A percentile compares a stretch with the other conserved stretches of the same genome.
These are phyloP conservation scores for Rhynchonema sp. DNA, from an alignment of 2,888 invertebrate genomes.

Conservation along the genomic window DNA sequence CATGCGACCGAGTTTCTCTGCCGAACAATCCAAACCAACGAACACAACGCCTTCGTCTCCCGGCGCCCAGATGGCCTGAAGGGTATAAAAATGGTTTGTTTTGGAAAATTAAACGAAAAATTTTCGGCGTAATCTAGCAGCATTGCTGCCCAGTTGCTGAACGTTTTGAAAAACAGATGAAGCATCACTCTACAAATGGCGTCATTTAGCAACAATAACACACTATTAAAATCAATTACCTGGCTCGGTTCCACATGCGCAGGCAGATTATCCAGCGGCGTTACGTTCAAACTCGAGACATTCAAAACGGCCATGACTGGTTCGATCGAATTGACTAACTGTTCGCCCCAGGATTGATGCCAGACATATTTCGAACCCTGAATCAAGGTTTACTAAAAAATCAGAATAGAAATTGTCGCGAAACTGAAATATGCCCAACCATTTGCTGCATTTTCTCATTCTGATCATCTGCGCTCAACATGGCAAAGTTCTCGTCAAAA, in stretches of 20 bases:
- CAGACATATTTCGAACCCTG: conserved; percentile 4
- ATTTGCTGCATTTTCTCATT: background rate
- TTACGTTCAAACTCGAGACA: conserved; percentile 1
- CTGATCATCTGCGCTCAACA: conserved; percentile 1
- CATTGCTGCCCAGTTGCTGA: no score
- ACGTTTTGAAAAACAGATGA: no score
- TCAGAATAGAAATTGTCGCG: background rate
- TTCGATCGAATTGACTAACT: background rate
- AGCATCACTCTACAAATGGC: no score
- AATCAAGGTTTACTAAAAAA: background rate
- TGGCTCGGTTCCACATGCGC: background rate
- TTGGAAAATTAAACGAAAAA: no score
- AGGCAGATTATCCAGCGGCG: background rate
- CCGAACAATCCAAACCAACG: conserved; percentile 1
- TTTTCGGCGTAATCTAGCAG: no score
- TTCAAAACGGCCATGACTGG: conserved; percentile 5
- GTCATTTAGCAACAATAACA: no score
- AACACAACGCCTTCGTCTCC: conserved; percentile 7
- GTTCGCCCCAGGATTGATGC: conserved; percentile 6
- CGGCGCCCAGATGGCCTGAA: conserved; percentile 6
- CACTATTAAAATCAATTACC: no score
- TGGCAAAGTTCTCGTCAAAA: conserved; percentile 5
- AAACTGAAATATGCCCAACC: background rate
- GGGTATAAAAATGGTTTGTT: background rate
- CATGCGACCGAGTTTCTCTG: conserved; percentile 1